Conservation (phyloP, 2,888 invertebrate genomes). For the Stomorhina lunata region DNA sequence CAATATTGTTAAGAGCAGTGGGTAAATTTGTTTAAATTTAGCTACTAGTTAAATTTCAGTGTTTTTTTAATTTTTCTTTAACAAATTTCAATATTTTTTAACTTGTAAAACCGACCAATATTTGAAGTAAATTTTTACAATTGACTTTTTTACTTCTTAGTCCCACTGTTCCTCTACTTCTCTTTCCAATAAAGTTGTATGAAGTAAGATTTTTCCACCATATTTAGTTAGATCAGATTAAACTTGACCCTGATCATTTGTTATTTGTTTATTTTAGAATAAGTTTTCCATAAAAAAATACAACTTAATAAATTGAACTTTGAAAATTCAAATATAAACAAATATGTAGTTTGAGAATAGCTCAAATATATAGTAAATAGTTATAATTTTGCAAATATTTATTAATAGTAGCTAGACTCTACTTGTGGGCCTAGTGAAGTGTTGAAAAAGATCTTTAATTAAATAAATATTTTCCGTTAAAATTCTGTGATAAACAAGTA, state of each 20-base stretch:
- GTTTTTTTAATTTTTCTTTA: too few relatives aligned
- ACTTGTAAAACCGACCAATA: too few relatives aligned
- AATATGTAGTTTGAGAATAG: slow-evolving; percentile 3
- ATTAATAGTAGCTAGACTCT: slow-evolving; percentile 17
- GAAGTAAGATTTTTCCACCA: background rate
- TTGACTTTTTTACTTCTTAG: background rate
- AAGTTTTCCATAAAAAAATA: slow-evolving; percentile 9
- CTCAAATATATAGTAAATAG: background rate
- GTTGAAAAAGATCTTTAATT: background rate
- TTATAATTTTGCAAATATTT: slow-evolving; percentile 27
- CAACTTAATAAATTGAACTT: slow-evolving; percentile 12
- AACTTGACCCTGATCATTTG: slow-evolving; percentile 24
- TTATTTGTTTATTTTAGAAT: slow-evolving; percentile 4
- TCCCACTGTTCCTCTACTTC: slow-evolving; percentile 22
- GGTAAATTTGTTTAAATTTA: too few relatives aligned
- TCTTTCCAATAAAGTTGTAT: background rate
- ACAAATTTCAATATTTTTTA: too few relatives aligned
- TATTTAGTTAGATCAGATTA: background rate
- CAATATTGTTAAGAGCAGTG: too few relatives aligned
- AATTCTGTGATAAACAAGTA: too few relatives aligned
- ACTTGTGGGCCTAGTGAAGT: background rate
- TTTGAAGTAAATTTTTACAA: too few relatives aligned
- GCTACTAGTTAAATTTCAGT: too few relatives aligned
- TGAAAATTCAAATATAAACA: slow-evolving; percentile 13
- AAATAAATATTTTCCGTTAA: background rate